A percentile compares a stretch with the other conserved stretches of the same genome.
Conservation (phyloP, 1,140 invertebrate genomes). For the Sarcophaga peregrina region DNA sequence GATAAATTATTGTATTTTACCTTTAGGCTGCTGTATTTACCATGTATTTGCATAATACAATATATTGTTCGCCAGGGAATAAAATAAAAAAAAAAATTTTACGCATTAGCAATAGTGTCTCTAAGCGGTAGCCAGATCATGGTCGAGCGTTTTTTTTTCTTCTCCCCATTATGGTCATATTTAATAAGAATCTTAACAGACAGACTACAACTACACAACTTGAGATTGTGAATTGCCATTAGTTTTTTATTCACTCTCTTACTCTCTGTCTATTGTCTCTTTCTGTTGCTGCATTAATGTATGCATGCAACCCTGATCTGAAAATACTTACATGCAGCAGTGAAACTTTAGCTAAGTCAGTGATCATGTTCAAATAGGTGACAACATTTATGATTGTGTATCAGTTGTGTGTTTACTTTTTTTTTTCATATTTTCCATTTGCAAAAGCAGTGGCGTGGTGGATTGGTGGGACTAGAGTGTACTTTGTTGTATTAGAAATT, state of each 20-base stretch:
- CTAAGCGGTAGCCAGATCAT: neutral
- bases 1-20: neutral
- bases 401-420: neutral
- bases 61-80: neutral
- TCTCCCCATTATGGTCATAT: neutral
- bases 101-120: neutral
- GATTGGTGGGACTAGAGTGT: too few species aligned
- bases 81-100: neutral
- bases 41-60: constrained; percentile 20
- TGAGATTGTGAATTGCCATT: neutral
- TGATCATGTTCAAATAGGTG: constrained; percentile 24
- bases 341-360: neutral
- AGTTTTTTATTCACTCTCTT: neutral
- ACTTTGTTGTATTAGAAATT: too few species aligned
- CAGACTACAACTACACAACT: too few species aligned
- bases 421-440: too few species aligned
- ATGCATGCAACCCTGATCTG: too few species aligned
- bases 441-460: too few species aligned
- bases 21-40: neutral
- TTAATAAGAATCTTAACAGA: neutral
- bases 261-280: too few species aligned
- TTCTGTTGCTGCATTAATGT: too few species aligned
- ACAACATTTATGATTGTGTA: constrained; percentile 25
- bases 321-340: too few species aligned
- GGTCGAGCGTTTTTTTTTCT: neutral